Evolutionary conservation across 1,140 invertebrate genomes (phyloP), one percentile per base, ranked within the genome.

Genomic region (Eupristina koningsbergeri): DNA sequence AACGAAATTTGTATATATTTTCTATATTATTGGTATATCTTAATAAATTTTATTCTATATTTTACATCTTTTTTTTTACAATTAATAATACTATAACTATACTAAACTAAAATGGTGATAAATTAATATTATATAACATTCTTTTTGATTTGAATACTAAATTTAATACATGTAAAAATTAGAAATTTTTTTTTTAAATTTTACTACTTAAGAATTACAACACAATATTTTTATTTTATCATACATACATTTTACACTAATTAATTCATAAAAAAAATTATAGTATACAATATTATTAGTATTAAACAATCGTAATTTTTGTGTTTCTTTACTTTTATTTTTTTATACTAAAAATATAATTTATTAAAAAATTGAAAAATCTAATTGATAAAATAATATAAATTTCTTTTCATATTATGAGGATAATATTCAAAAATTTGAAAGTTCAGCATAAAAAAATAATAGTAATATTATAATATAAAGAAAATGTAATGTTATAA

Each of bases 301-400:
- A 58, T 58, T 58, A 26, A 58, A 58, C 26, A 58, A 58, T 6
- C 5, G 13, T 26, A 58, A 45, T 11, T 45, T 45, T 45, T 45
- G 11, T 45, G 6, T 45, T 45, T 45, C 41, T 45, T 58, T 58
- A 58, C 26, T 58, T 58, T 58, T 22, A 13, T 58, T 58, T 58
- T 26, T 26, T 58, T 58, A 50, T 50, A 50, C 9, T 58, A 45
- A 45, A n/a, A n/a, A n/a, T n/a, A 17, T 53, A 17, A 19, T 3
- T 17, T 22, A 58, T 26, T 58, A 58, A 58, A 58, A 58, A 58
- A 5, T 58, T 75, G 80, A 74, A 81, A 81, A 75, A 75, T 81
- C 71, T 64, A 63, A 81, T 81, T 81, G 80, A 73, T 58, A 73
- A 81, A 39, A 29, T 34, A 80, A 17, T 2, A 75, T 53, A 61